Evolutionary conservation across 2,797 vertebrate species (phyloP).

Genomic region (Silurus aristotelis): DNA sequence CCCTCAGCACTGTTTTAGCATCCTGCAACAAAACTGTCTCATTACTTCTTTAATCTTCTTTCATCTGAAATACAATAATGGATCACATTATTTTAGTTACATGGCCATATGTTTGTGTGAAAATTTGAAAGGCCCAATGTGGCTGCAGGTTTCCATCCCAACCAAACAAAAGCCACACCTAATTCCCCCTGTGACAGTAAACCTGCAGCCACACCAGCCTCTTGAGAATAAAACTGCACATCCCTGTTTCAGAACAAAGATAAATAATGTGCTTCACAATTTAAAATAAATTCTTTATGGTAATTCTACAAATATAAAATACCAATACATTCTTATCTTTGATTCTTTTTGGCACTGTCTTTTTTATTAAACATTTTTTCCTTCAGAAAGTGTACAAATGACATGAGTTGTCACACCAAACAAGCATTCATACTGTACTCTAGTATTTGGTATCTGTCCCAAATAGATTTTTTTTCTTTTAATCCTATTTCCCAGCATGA

Average conservation of each 20-base stretch:
- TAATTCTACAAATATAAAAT: not conserved
- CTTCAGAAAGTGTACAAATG: slow-evolving; percentile 15
- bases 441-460: not conserved
- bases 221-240: not conserved
- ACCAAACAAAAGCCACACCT: not conserved
- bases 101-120: not conserved
- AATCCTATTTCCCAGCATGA: not conserved
- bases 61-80: not conserved
- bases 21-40: not conserved
- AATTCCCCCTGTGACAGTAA: not conserved
- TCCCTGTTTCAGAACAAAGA: not conserved
- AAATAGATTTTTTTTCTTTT: not conserved
- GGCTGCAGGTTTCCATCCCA: not conserved
- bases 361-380: not conserved
- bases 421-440: slow-evolving; percentile 31
- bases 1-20: not conserved
- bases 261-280: not conserved
- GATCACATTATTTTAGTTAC: not conserved
- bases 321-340: not conserved
- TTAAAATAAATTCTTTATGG: not conserved
- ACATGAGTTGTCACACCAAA: slow-evolving; percentile 21
- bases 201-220: not conserved
- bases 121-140: not conserved
- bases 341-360: not conserved
- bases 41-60: not conserved